These are phyloP conservation scores for Epistrophe eligans DNA, from an alignment of 2,888 invertebrate species.

Conservation along the genomic window DNA sequence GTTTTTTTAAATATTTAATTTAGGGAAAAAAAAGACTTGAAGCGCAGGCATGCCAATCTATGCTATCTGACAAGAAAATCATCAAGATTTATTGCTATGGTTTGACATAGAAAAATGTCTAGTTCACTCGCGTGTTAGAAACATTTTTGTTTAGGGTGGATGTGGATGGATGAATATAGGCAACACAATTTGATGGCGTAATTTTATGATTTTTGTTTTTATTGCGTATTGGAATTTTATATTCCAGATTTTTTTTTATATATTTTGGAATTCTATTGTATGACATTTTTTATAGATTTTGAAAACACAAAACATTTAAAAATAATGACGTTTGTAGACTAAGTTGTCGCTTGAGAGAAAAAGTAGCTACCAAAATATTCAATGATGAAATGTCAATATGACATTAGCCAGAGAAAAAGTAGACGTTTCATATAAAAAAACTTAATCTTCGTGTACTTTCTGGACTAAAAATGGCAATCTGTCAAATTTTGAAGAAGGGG, in stretches of 20 bases:
- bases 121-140: constrained; percentile 18
- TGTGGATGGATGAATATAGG: neutral
- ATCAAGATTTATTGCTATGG: constrained; percentile 29
- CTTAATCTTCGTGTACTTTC: no score
- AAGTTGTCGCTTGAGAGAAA: no score
- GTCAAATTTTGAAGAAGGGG: no score
- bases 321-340: no score
- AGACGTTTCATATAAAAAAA: no score
- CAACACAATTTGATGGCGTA: constrained; percentile 24
- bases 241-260: neutral
- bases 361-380: no score
- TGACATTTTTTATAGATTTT: neutral
- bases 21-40: constrained; percentile 18
- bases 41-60: constrained; percentile 31
- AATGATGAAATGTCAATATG: no score
- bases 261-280: neutral
- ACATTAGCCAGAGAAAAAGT: no score
- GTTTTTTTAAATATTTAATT: constrained; percentile 21
- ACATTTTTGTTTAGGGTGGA: neutral
- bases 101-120: constrained; percentile 32
- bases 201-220: constrained; percentile 2
- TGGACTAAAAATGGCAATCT: no score
- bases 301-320: no score
- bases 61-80: constrained; percentile 42
- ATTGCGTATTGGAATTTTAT: constrained; percentile 14